Base-by-base conservation (phyloP, 2,113 vertebrate species). In the Onychostoma macrolepis region DNA sequence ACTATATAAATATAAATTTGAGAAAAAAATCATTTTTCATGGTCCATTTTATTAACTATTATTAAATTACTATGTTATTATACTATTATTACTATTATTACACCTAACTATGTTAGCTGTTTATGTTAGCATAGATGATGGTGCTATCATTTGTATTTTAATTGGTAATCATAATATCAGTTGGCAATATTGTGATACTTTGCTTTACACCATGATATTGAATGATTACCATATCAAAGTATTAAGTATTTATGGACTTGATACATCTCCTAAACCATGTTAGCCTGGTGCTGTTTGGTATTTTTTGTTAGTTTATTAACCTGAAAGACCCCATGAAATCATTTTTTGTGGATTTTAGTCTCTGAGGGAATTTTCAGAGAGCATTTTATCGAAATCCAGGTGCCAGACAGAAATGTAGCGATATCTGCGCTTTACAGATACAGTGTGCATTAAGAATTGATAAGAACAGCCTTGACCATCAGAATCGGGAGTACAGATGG, bases 401-500 rank as follows among this genome's bases (percentile, higher is more conserved):
- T 28, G 13, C 72, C n/a, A 28, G 41, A 26, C 24, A 48, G 50
- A 80, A 58, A 36, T 80, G 50, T 36, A 38, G 41, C 13, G 6
- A 80, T 80, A 80, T 80, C 77, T 24, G 30, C 0, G 13, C 41
- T 45, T 65, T 30, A 48, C 80, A 69, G 80, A 45, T 50, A 50
- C 26, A 21, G 58, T 69, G 63, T 26, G 43, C 41, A 69, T 69
- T 24, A 30, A 30, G 63, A 83, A 50, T 69, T 50, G 26, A 48
- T 83, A 24, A 83, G 81, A 71, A 67, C 17, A 71, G 26, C 41
- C 41, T 86, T 53, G 45, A 79, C 61, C 61, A 56, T 72, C 50
- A 41, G 76, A 56, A 86, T 79, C n/a, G n/a, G 15, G 21, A 86
- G 43, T 86, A 78, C 56, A 67, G 75, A 86, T 86, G 76, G 65